These are phyloP conservation scores for Ellobius talpinus DNA, from an alignment of 2,113 vertebrate genomes.

Conservation along the genomic window DNA sequence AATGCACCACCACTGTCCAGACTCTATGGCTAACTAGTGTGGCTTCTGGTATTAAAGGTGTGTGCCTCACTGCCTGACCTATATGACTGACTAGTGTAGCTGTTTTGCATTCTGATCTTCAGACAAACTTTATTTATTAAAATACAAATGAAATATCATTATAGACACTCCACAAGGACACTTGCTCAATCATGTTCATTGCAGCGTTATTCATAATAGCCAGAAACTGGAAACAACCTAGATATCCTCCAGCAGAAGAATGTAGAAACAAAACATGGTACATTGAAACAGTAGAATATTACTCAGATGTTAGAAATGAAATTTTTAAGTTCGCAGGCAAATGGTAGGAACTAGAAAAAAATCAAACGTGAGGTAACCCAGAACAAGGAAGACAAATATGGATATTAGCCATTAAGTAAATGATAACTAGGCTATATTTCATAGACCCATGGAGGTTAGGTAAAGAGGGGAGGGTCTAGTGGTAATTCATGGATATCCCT, in stretches of 20 bases:
- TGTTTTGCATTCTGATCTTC: too few species aligned
- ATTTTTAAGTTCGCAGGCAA: background rate
- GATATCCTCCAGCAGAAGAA: background rate
- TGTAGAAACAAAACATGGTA: background rate
- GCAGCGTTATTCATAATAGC: background rate
- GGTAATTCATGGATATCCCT: background rate
- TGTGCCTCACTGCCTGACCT: too few species aligned
- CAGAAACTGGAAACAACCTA: background rate
- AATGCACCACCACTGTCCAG: too few species aligned
- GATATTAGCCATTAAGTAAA: background rate
- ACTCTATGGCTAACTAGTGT: too few species aligned
- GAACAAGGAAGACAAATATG: background rate
- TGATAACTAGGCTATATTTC: background rate
- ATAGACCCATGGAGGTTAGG: background rate
- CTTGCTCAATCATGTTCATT: background rate
- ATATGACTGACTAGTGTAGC: too few species aligned
- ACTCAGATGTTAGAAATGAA: background rate
- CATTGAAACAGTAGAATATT: background rate
- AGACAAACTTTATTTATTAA: too few species aligned
- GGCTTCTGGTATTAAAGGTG: too few species aligned
- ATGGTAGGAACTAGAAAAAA: background rate
- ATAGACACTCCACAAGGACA: background rate
- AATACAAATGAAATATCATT: too few species aligned
- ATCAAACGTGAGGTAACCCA: background rate
- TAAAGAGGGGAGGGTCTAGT: background rate